Evolutionary conservation across 2,113 vertebrate genomes (phyloP).

Genomic region (Cyanocitta stelleri): DNA sequence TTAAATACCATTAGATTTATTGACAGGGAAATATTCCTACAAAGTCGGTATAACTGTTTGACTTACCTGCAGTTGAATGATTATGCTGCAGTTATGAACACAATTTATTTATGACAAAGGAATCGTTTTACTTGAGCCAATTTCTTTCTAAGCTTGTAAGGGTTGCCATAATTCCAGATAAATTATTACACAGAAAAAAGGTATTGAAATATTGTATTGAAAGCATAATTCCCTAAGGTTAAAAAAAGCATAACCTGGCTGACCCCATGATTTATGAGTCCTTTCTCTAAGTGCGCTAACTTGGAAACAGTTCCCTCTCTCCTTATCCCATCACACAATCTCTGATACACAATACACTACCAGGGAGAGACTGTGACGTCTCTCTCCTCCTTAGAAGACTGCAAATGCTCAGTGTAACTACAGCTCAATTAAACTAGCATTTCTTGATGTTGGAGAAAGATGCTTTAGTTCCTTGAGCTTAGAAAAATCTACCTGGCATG

Average conservation of each 20-base stretch:
- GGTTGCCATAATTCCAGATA: slow-evolving; percentile 64
- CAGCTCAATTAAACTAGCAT: slow-evolving; percentile 19
- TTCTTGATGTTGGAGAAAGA: slow-evolving; percentile 10
- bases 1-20: slow-evolving; percentile 54
- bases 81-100: slow-evolving; percentile 50
- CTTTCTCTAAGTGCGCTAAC: slow-evolving; percentile 61
- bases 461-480: neutral
- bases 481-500: neutral
- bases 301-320: slow-evolving; percentile 42
- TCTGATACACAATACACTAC: neutral
- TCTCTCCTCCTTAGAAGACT: slow-evolving; percentile 27
- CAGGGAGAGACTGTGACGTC: neutral
- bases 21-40: slow-evolving; percentile 44
- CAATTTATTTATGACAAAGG: slow-evolving; percentile 64
- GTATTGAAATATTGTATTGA: slow-evolving; percentile 66
- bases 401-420: slow-evolving; percentile 12
- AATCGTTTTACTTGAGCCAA: slow-evolving; percentile 59
- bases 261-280: slow-evolving; percentile 67
- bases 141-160: slow-evolving; percentile 62
- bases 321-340: neutral
- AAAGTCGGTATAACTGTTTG: slow-evolving; percentile 45
- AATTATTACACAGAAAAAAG: slow-evolving; percentile 62
- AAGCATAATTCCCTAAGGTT: slow-evolving; percentile 67
- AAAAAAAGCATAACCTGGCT: slow-evolving; percentile 48
- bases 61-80: slow-evolving; percentile 57